Percentiles rank a stretch among this genome's conserved stretches.
phyloP scores from a whole-genome alignment of 2,113 vertebrate species.

The Phalacrocorax aristotelis region DNA sequence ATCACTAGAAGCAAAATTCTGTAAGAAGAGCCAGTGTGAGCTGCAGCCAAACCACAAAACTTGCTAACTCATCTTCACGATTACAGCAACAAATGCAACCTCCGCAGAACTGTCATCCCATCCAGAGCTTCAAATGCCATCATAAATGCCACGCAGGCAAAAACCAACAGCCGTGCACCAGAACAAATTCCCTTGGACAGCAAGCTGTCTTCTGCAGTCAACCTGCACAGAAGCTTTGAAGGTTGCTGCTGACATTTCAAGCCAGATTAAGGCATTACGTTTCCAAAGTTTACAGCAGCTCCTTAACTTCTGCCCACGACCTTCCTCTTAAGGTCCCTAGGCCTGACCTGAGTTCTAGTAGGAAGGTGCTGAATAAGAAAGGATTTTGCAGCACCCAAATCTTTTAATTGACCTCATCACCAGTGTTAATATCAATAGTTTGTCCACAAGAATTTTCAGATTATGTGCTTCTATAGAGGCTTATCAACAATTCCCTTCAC shows the following conservation, averaged over 20 bases:
- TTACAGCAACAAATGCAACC: neutral
- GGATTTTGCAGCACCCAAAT: neutral
- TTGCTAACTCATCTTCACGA: neutral
- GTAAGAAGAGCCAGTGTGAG: neutral
- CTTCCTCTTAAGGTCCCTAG: neutral
- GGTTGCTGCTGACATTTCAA: neutral
- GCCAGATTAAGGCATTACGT: neutral
- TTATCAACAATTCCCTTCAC: neutral
- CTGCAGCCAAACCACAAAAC: neutral
- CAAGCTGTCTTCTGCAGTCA: fast-evolving
- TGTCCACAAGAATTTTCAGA: neutral
- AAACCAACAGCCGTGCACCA: neutral
- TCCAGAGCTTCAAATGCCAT: neutral
- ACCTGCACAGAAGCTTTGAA: neutral
- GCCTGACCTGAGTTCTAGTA: neutral
- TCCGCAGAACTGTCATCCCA: neutral
- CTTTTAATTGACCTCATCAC: fast-evolving
- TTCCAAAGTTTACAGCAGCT: neutral
- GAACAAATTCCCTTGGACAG: neutral
- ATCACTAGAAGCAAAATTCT: neutral
- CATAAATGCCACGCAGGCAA: neutral
- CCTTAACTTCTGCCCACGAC: neutral
- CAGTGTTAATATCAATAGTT: neutral
- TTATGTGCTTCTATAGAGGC: neutral
- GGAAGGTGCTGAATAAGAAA: neutral